phyloP scores from a whole-genome alignment of 2,797 vertebrate species.

The Xenopus petersii region DNA sequence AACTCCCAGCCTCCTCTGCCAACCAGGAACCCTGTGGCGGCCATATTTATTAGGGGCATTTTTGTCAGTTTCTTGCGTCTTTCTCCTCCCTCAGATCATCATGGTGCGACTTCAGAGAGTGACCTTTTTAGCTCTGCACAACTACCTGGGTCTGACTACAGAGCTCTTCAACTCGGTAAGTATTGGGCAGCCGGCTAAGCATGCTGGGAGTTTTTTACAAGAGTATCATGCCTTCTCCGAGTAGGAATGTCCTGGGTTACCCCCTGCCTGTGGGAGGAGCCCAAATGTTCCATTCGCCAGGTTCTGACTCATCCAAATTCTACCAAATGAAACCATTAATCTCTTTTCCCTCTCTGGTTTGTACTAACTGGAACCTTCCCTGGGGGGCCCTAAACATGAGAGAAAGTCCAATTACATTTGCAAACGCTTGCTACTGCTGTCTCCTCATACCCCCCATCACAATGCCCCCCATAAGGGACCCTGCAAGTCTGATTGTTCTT shows the following conservation, averaged over 20 bases:
- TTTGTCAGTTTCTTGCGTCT: slow-evolving; percentile 53
- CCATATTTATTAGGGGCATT: slow-evolving; percentile 40
- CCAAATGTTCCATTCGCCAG: no score
- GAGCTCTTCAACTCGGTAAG: slow-evolving; percentile 90
- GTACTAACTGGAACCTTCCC: not conserved
- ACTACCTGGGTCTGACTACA: slow-evolving; percentile 91
- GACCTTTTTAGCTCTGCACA: slow-evolving; percentile 89
- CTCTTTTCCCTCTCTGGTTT: not conserved
- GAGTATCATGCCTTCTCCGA: no score
- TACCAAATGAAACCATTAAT: not conserved
- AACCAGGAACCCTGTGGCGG: slow-evolving; percentile 59
- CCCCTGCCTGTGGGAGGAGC: no score
- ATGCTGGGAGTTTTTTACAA: no score
- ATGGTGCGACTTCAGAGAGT: slow-evolving; percentile 72
- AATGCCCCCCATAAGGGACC: no score
- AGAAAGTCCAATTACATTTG: slow-evolving; percentile 16
- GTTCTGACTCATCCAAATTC: slow-evolving; percentile 2
- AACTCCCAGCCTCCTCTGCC: no score
- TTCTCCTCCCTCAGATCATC: slow-evolving; percentile 66
- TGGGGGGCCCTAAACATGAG: slow-evolving; percentile 23
- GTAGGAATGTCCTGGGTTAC: no score
- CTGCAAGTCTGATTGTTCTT: no score
- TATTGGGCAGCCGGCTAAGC: not conserved
- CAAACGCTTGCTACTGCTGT: no score
- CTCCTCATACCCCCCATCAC: no score